Evolutionary conservation across 2,797 vertebrate species (phyloP), one percentile per base, ranked within the genome.

Genomic region (Myotis daubentonii): DNA sequence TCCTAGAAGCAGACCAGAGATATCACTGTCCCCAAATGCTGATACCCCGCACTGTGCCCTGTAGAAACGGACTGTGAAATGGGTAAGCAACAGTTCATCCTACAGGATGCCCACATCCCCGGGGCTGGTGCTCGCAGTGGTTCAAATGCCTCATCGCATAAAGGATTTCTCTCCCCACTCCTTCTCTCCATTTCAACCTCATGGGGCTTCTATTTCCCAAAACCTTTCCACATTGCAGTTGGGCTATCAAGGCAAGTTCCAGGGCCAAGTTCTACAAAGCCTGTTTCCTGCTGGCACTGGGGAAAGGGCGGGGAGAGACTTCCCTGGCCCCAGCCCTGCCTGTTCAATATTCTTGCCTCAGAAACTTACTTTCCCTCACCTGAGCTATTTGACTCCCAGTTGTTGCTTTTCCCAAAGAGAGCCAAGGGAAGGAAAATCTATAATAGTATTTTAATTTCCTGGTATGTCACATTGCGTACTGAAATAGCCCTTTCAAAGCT

Each of bases 391-490:
- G 1, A 38, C 57, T 76, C 38, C 92, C 79, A 33, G 66, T 71
- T n/a, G 16, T 79, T 84, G 41, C 72, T 87, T 28, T 53, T 93
- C 44, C 55, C 44, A 76, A 93, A 88, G n/a, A 74, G 10, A 92
- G 53, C n/a, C 68, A 71, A 2, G 47, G 28, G 57, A 38, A 53
- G 19, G 70, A 38, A 97, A 94, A 41, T 62, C 79, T 94, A 23
- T 36, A 80, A 74, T 2, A 38, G 70, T 11, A 57, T 92, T 87
- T 89, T 68, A 57, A 79, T 79, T 90, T 30, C 87, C 68, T 95
- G 38, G 25, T 28, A 53, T 23, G 81, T 81, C 96, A 62, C 25
- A 72, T 9, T 76, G 19, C 6, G n/a, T 62, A 74, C 17, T 36
- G 49, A 78, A 76, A 83, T 47, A 66, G 38, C 5, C 79, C n/a